Evolutionary conservation across 2,113 vertebrate genomes (phyloP).

Genomic region (Pseudorasbora parva): DNA sequence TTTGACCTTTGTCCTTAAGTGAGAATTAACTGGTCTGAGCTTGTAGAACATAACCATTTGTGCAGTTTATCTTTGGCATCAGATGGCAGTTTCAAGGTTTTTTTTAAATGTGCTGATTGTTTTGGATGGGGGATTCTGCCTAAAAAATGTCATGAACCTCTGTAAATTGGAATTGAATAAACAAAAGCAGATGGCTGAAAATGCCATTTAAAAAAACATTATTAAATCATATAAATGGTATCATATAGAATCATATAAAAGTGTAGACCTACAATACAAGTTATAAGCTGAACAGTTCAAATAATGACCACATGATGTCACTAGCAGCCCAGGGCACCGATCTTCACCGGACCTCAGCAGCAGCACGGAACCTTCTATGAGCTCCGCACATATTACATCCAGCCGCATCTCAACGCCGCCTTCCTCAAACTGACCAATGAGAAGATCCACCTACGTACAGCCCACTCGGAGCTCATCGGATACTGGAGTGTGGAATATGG

Average conservation of each 20-base stretch:
- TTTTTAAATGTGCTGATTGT: background rate
- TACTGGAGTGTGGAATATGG: conserved; percentile 89
- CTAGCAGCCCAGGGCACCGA: conserved; percentile 57
- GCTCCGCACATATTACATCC: conserved; percentile 86
- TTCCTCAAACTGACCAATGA: conserved; percentile 83
- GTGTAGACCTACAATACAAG: background rate
- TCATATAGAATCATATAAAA: background rate
- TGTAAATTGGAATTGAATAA: background rate
- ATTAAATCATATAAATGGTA: too few species aligned
- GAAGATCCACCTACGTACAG: conserved; percentile 82
- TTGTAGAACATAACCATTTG: background rate
- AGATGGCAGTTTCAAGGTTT: conserved; percentile 7
- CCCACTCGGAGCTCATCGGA: conserved; percentile 87
- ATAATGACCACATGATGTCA: conserved; percentile 44
- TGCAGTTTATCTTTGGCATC: conserved; percentile 47
- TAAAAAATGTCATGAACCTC: background rate
- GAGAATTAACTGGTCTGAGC: background rate
- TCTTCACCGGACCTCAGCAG: conserved; percentile 81
- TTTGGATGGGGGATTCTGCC: background rate
- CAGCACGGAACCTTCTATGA: conserved; percentile 82
- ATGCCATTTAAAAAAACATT: background rate
- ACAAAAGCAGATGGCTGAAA: too few species aligned
- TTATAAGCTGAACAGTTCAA: background rate
- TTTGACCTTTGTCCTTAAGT: conserved; percentile 19
- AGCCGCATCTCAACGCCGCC: conserved; percentile 81